Evolutionary conservation across 2,797 vertebrate species (phyloP).

Genomic region (Naso thynnoides): DNA sequence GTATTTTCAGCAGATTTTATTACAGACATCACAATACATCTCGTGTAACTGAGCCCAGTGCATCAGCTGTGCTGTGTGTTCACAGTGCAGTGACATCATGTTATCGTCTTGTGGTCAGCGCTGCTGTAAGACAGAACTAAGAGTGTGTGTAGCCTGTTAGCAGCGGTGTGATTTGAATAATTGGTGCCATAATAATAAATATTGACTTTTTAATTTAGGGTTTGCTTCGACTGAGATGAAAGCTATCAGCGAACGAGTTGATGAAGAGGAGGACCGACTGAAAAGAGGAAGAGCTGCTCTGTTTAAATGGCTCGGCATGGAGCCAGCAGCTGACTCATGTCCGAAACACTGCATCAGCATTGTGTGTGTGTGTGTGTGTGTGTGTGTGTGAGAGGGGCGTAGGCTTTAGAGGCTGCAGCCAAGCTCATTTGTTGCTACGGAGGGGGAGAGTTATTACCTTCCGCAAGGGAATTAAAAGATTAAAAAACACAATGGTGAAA

Average conservation of each 20-base stretch:
- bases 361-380: slow-evolving; percentile 21
- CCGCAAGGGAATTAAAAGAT: slow-evolving; percentile 17
- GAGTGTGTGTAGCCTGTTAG: background rate
- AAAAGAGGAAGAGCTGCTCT: slow-evolving; percentile 11
- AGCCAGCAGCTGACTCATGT: slow-evolving; percentile 50
- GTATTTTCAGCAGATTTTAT: too few species aligned
- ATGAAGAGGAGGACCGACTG: slow-evolving; percentile 7
- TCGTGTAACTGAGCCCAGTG: background rate
- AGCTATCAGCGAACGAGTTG: slow-evolving; percentile 6
- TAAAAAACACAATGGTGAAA: slow-evolving; percentile 24
- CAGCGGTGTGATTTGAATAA: background rate
- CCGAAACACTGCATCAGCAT: slow-evolving; percentile 44
- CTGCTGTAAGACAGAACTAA: background rate
- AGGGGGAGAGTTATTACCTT: slow-evolving; percentile 30
- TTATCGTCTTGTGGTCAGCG: background rate
- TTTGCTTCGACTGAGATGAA: background rate
- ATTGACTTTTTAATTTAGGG: slow-evolving; percentile 10
- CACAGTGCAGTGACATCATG: background rate
- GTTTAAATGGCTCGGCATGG: slow-evolving; percentile 6
- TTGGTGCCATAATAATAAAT: background rate
- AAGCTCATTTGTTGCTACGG: slow-evolving; percentile 42
- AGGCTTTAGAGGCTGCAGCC: slow-evolving; percentile 20
- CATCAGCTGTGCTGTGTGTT: background rate
- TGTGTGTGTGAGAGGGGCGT: slow-evolving; percentile 1
- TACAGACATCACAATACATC: too few species aligned